Evolutionary conservation across 2,797 vertebrate genomes (phyloP).

Genomic region (Sebastes taczanowskii): DNA sequence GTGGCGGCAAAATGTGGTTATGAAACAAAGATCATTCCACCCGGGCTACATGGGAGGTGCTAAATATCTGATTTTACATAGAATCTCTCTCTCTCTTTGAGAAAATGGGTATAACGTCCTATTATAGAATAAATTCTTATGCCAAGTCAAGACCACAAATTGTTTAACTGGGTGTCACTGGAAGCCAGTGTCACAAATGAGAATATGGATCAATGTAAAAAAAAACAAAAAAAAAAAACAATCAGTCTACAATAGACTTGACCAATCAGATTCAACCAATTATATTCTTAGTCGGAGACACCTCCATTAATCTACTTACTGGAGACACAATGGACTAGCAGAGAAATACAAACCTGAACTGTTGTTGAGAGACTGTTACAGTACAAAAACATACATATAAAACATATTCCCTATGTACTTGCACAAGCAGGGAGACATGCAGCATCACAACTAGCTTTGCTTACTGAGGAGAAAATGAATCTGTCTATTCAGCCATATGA

Average conservation of each 20-base stretch:
- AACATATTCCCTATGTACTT: background rate
- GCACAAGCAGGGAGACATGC: background rate
- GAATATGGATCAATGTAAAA: background rate
- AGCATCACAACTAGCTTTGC: background rate
- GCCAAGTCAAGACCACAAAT: background rate
- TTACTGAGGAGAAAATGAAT: background rate
- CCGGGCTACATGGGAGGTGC: no score
- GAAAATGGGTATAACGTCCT: background rate
- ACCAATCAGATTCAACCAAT: background rate
- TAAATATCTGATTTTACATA: no score
- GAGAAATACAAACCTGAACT: background rate
- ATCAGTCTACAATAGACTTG: background rate
- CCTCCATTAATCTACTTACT: background rate
- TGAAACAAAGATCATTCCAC: background rate
- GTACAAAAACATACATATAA: background rate
- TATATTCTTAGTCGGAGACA: background rate
- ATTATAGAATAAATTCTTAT: background rate
- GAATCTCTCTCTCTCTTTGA: background rate
- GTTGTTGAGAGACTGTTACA: background rate
- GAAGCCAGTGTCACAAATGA: background rate
- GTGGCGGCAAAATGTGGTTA: background rate
- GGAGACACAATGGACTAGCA: background rate
- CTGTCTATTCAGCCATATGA: background rate
- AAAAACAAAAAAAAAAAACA: background rate
- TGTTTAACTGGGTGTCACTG: background rate